phyloP scores from a whole-genome alignment of 2,888 invertebrate genomes.

The Athripsodes cinereus region DNA sequence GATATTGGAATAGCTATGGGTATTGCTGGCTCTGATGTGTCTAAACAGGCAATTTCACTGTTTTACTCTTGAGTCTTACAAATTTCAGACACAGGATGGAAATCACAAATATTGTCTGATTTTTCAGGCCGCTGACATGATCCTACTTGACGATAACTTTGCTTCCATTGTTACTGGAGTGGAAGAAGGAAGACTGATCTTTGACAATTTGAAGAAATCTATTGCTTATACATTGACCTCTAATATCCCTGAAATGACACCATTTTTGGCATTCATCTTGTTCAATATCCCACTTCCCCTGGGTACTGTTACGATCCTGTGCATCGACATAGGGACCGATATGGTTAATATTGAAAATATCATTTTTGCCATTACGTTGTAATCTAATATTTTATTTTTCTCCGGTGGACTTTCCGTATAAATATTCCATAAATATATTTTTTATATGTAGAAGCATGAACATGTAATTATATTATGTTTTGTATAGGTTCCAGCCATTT shows the following conservation, averaged over 20 bases:
- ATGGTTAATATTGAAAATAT: too few relatives aligned
- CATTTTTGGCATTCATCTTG: constrained; percentile 94
- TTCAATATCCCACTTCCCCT: constrained; percentile 92
- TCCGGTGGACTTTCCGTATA: not conserved
- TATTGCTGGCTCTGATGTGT: constrained; percentile 90
- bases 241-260: constrained; percentile 97
- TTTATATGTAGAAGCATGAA: too few relatives aligned
- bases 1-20: constrained; percentile 95
- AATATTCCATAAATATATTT: not conserved
- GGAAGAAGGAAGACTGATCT: constrained; percentile 91
- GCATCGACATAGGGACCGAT: constrained; percentile 99
- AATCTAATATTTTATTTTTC: too few relatives aligned
- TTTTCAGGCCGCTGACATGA: constrained; percentile 96
- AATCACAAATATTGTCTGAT: not conserved
- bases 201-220: constrained; percentile 97
- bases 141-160: constrained; percentile 96
- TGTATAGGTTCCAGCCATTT: constrained; percentile 66
- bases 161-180: constrained; percentile 96
- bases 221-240: constrained; percentile 96
- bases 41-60: constrained; percentile 64
- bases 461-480: not conserved
- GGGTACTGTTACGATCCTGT: constrained; percentile 95
- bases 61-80: too few relatives aligned
- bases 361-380: too few relatives aligned
- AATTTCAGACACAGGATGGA: too few relatives aligned